Percentiles rank a stretch among this genome's conserved stretches.
Evolutionary conservation across 2,888 invertebrate genomes (phyloP).

Genomic region (Pristionchus fissidentatus): DNA sequence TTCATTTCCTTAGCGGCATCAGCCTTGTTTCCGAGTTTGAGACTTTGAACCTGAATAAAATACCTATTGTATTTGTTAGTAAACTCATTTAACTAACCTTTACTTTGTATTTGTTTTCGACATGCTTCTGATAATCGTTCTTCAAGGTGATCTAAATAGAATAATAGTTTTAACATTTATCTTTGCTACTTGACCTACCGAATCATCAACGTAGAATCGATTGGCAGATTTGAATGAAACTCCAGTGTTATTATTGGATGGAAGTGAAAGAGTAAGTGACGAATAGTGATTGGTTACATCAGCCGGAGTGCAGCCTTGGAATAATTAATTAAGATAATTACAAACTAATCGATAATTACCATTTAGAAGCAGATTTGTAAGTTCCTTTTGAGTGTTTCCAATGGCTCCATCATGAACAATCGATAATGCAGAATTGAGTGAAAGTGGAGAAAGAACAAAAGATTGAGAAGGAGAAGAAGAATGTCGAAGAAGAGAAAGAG

Average conservation of each 20-base stretch:
- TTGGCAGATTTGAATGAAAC: neutral
- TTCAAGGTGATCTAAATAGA: conserved; percentile 47
- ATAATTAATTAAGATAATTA: neutral
- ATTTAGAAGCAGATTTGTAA: neutral
- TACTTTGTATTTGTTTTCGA: conserved; percentile 53
- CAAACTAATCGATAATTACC: neutral
- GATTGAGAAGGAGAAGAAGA: neutral
- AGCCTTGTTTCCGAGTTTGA: neutral
- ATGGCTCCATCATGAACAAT: neutral
- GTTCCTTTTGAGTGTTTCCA: neutral
- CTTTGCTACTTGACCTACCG: neutral
- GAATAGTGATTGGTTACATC: neutral
- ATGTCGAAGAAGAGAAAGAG: neutral
- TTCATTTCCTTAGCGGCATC: conserved; percentile 82
- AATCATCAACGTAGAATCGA: neutral
- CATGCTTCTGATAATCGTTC: conserved; percentile 50
- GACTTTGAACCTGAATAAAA: neutral
- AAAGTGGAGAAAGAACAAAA: neutral
- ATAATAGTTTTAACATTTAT: neutral
- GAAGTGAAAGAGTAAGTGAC: neutral
- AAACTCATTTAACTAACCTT: conserved; percentile 52
- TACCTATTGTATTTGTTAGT: neutral
- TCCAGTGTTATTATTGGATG: neutral
- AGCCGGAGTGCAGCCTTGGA: neutral
- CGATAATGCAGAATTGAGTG: neutral